Evolutionary conservation across 2,113 vertebrate genomes (phyloP).

Genomic region (Megaceryle torquata): DNA sequence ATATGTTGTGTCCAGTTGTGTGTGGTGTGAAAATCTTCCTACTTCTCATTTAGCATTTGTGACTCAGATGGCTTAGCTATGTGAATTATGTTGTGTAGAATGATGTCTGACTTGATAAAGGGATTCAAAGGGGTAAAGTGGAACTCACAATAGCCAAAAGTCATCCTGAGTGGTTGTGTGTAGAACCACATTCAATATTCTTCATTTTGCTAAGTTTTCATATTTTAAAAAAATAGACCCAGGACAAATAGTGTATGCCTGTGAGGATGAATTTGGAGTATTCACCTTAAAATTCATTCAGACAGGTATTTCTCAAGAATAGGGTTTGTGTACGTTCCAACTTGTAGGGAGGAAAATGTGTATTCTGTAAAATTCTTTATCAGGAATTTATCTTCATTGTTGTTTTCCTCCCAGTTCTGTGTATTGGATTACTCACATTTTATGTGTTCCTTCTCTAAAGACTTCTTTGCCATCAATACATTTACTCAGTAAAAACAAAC

Average conservation of each 20-base stretch:
- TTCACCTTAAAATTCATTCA: not conserved
- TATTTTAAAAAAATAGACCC: not conserved
- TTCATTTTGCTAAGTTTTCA: not conserved
- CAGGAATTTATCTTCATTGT: too few species aligned
- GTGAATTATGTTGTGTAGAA: not conserved
- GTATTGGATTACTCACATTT: not conserved
- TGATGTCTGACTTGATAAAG: not conserved
- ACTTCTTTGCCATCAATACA: not conserved
- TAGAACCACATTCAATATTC: not conserved
- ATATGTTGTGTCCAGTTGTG: not conserved
- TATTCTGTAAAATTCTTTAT: not conserved
- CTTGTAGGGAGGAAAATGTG: not conserved
- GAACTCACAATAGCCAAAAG: fast-evolving
- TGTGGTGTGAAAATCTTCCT: not conserved
- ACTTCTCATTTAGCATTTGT: not conserved
- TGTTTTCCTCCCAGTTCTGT: not conserved
- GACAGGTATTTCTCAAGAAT: not conserved
- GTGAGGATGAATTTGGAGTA: not conserved
- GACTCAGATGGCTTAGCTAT: not conserved
- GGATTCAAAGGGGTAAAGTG: not conserved
- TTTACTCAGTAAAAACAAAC: not conserved
- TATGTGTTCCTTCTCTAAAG: not conserved
- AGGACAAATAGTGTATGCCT: not conserved
- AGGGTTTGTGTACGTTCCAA: not conserved
- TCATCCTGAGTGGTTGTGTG: not conserved